Evolutionary conservation across 2,113 vertebrate species (phyloP).

Genomic region (Thalassoma bifasciatum): DNA sequence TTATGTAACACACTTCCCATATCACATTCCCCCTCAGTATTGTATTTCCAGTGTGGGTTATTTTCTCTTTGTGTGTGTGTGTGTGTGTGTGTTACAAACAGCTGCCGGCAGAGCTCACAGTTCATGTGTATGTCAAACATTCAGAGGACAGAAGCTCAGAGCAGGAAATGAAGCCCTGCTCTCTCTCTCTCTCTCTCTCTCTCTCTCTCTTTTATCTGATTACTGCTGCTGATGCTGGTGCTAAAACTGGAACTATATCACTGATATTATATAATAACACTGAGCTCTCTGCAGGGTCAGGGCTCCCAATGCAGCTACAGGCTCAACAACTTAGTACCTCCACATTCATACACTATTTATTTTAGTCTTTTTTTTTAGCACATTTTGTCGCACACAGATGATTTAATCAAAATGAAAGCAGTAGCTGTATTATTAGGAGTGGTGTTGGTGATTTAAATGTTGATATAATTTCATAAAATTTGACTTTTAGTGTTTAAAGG

Average conservation of each 20-base stretch:
- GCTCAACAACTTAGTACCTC: too few relatives aligned
- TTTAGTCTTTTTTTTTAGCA: too few relatives aligned
- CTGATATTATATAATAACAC: neutral
- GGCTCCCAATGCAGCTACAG: too few relatives aligned
- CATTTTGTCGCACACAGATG: too few relatives aligned
- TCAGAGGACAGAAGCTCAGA: neutral
- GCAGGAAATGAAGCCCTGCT: slow-evolving; percentile 16
- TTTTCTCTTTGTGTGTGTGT: slow-evolving; percentile 22
- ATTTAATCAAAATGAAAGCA: too few relatives aligned
- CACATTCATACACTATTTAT: too few relatives aligned
- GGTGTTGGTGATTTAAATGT: too few relatives aligned
- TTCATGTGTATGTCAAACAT: neutral
- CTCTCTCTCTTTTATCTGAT: slow-evolving; percentile 17
- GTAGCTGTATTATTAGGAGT: too few relatives aligned
- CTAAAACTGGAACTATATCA: neutral
- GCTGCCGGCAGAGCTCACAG: slow-evolving; percentile 44
- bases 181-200: too few relatives aligned
- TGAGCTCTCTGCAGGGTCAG: too few relatives aligned
- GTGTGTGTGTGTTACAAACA: slow-evolving; percentile 41
- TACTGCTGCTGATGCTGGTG: neutral
- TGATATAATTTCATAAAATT: too few relatives aligned
- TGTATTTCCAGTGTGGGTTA: slow-evolving; percentile 39
- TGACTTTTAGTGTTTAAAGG: too few relatives aligned
- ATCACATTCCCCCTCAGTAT: slow-evolving; percentile 56
- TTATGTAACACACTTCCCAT: slow-evolving; percentile 71